Percentiles rank a stretch among this genome's conserved stretches.
phyloP scores from a whole-genome alignment of 2,797 vertebrate genomes.

The Meriones psammophilus region DNA sequence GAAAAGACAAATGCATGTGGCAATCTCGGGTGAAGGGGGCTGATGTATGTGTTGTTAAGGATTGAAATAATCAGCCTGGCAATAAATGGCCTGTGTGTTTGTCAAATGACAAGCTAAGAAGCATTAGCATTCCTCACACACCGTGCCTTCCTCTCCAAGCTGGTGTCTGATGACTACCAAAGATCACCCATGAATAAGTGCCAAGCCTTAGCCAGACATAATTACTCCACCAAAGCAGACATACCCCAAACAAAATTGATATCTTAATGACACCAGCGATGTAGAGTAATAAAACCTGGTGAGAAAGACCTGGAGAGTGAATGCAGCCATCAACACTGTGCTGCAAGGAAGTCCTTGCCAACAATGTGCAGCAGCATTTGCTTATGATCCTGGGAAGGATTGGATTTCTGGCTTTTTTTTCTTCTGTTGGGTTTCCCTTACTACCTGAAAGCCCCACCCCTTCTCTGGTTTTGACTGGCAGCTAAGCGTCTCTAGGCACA shows the following conservation, averaged over 20 bases:
- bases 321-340: rapidly evolving
- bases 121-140: slow-evolving; percentile 87
- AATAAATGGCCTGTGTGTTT: slow-evolving; percentile 87
- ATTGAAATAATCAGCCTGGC: slow-evolving; percentile 89
- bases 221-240: slow-evolving; percentile 90
- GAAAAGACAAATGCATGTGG: slow-evolving; percentile 88
- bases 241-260: slow-evolving; percentile 89
- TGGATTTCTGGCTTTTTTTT: not conserved
- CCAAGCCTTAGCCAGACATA: slow-evolving; percentile 87
- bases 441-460: not conserved
- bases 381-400: not conserved
- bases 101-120: slow-evolving; percentile 83
- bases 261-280: slow-evolving; percentile 89
- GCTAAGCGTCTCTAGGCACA: not conserved
- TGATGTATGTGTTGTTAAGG: slow-evolving; percentile 90
- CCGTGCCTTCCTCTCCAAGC: slow-evolving; percentile 85
- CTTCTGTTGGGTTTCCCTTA: not conserved
- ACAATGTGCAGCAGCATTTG: not conserved
- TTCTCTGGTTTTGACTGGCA: no score
- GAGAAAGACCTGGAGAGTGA: not conserved
- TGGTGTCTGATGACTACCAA: slow-evolving; percentile 87
- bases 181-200: slow-evolving; percentile 87
- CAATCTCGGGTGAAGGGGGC: slow-evolving; percentile 83
- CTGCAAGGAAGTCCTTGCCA: rapidly evolving
- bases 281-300: slow-evolving; percentile 80